These are phyloP conservation scores for Agriopis marginaria DNA, from an alignment of 2,888 invertebrate species.

Conservation along the genomic window DNA sequence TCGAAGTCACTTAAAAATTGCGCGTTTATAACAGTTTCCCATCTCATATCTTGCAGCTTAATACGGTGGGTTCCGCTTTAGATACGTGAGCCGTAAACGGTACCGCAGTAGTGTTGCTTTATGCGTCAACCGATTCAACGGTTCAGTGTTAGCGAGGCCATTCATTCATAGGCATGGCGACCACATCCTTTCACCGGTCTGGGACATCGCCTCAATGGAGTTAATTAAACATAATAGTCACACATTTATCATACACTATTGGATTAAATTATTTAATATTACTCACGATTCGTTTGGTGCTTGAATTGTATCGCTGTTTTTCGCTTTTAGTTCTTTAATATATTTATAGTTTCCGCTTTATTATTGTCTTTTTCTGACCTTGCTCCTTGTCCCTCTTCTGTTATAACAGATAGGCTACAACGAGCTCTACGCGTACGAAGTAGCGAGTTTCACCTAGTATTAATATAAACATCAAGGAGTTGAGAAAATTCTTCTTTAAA, in stretches of 20 bases:
- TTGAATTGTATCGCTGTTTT: slow-evolving; percentile 50
- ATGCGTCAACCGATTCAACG: slow-evolving; percentile 30
- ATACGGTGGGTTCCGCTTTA: slow-evolving; percentile 22
- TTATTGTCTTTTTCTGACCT: slow-evolving; percentile 36
- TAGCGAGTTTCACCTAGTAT: too few relatives aligned
- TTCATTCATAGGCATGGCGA: slow-evolving; percentile 41
- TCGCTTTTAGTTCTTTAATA: slow-evolving; percentile 49
- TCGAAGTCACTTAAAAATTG: neutral
- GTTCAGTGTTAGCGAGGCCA: slow-evolving; percentile 33
- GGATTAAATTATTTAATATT: slow-evolving; percentile 53
- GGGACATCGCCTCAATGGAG: slow-evolving; percentile 26
- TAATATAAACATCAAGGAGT: too few relatives aligned
- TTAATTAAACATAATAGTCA: slow-evolving; percentile 34
- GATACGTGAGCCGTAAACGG: slow-evolving; percentile 25
- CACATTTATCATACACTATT: slow-evolving; percentile 29
- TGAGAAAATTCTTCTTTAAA: too few relatives aligned
- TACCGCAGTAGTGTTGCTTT: slow-evolving; percentile 32
- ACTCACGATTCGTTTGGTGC: slow-evolving; percentile 44
- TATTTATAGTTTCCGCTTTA: slow-evolving; percentile 61
- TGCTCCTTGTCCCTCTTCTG: neutral
- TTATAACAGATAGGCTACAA: too few relatives aligned
- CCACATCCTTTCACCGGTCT: slow-evolving; percentile 37
- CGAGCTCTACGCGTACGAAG: too few relatives aligned
- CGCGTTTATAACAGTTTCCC: neutral
- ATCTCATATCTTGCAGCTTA: slow-evolving; percentile 3